Percentiles rank a stretch among this genome's conserved stretches.
Conservation (phyloP, 2,888 invertebrate species). For the Caprella mutica region DNA sequence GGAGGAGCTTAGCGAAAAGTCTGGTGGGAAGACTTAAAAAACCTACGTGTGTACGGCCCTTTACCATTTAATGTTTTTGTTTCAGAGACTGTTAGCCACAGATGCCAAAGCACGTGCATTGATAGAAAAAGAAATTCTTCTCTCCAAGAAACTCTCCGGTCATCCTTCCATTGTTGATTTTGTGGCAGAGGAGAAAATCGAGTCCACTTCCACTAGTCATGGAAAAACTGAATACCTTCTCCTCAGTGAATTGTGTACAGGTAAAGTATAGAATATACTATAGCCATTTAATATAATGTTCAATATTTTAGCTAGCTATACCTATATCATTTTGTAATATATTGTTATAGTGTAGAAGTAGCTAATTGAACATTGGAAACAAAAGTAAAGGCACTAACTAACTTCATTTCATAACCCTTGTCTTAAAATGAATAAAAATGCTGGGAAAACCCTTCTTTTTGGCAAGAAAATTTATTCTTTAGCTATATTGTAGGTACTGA, state of each 20-base stretch:
- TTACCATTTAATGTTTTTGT: constrained; percentile 7
- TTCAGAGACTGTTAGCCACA: constrained; percentile 23
- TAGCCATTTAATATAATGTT: neutral
- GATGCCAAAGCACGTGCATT: constrained; percentile 22
- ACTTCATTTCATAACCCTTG: too few species aligned
- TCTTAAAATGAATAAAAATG: too few species aligned
- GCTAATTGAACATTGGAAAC: too few species aligned
- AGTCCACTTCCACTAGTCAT: constrained; percentile 63
- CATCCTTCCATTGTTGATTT: constrained; percentile 87
- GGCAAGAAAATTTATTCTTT: too few species aligned
- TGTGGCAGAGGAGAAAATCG: constrained; percentile 67
- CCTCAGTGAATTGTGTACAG: constrained; percentile 84
- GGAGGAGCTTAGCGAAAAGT: too few species aligned
- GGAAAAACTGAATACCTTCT: constrained; percentile 81
- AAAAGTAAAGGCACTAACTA: too few species aligned
- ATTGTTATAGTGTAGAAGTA: too few species aligned
- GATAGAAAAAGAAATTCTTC: constrained; percentile 24
- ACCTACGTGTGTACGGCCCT: too few species aligned
- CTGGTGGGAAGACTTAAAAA: too few species aligned
- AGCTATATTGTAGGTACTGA: too few species aligned
- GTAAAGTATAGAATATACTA: constrained; percentile 41
- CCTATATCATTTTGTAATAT: neutral
- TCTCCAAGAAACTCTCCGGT: constrained; percentile 69
- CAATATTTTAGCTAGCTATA: neutral
- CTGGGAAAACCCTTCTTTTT: too few species aligned